These are phyloP conservation scores for Caiman crocodilus DNA, from an alignment of 2,797 vertebrate species.

Conservation along the genomic window DNA sequence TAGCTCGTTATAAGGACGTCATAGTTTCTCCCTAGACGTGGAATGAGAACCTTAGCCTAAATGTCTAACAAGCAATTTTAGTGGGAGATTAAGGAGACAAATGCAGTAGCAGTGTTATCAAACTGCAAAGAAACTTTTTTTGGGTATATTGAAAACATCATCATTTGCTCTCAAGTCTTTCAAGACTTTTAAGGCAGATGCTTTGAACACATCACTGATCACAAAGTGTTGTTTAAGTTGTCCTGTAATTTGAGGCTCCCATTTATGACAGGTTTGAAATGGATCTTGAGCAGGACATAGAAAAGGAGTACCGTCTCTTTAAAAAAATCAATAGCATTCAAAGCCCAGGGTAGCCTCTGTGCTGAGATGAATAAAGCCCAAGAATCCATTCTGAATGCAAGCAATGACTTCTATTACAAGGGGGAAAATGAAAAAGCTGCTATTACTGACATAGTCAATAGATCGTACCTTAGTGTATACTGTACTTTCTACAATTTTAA, in stretches of 20 bases:
- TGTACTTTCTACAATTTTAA: conserved; percentile 83
- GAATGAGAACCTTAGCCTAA: background rate
- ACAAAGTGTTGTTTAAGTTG: conserved; percentile 54
- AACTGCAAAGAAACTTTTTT: background rate
- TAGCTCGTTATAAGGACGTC: background rate
- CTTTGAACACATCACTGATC: conserved; percentile 21
- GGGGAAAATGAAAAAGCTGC: conserved; percentile 82
- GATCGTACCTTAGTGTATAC: conserved; percentile 78
- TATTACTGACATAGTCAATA: conserved; percentile 82
- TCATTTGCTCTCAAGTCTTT: background rate
- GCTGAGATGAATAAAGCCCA: conserved; percentile 84
- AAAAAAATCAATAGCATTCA: conserved; percentile 78
- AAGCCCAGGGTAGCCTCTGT: conserved; percentile 77
- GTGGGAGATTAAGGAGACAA: conserved; percentile 14
- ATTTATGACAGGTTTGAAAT: conserved; percentile 74
- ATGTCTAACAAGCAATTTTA: conserved; percentile 7
- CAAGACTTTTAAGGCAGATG: background rate
- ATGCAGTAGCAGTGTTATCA: background rate
- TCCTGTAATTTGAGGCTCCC: conserved; percentile 55
- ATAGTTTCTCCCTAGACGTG: background rate
- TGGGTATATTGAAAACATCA: conserved; percentile 6
- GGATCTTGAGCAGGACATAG: conserved; percentile 68
- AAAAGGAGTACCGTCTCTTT: conserved; percentile 67
- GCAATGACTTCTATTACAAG: conserved; percentile 82
- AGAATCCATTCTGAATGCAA: conserved; percentile 81